Evolutionary conservation across 2,888 invertebrate genomes (phyloP).

Genomic region (Frankliniella intonsa): DNA sequence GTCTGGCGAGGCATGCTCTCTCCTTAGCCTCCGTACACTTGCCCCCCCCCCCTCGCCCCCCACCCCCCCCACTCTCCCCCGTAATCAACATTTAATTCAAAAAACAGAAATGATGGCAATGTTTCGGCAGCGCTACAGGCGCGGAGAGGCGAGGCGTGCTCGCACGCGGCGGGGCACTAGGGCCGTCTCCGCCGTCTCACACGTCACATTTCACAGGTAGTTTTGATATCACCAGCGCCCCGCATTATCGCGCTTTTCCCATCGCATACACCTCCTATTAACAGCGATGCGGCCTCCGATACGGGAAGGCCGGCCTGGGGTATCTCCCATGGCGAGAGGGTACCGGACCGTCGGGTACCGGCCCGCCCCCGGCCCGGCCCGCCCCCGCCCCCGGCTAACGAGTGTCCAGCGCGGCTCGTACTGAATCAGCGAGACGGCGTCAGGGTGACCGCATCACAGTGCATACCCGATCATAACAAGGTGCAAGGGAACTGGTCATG

Average conservation of each 20-base stretch:
- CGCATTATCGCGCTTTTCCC: conserved; percentile 15
- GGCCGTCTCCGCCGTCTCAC: neutral
- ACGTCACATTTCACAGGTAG: conserved; percentile 24
- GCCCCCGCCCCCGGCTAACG: too few relatives aligned
- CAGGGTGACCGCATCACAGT: too few relatives aligned
- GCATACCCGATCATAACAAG: too few relatives aligned
- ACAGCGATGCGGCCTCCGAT: conserved; percentile 10
- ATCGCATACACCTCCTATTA: conserved; percentile 13
- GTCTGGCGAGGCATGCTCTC: neutral
- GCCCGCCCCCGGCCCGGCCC: too few relatives aligned
- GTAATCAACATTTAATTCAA: too few relatives aligned
- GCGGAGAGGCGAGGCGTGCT: neutral
- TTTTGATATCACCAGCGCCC: conserved; percentile 11
- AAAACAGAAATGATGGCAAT: too few relatives aligned
- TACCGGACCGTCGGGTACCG: neutral
- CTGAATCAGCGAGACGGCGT: too few relatives aligned
- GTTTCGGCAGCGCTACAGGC: neutral
- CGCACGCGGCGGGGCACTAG: neutral
- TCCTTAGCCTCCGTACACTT: too few relatives aligned
- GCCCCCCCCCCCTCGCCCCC: too few relatives aligned
- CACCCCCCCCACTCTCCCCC: too few relatives aligned
- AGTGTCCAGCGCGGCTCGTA: too few relatives aligned
- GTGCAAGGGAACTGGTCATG: too few relatives aligned
- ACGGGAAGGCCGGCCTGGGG: neutral
- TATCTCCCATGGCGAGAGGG: neutral